Percentiles rank a stretch among this genome's conserved stretches.
Conservation (phyloP, 2,888 invertebrate species). For the Plebejus melissa region DNA sequence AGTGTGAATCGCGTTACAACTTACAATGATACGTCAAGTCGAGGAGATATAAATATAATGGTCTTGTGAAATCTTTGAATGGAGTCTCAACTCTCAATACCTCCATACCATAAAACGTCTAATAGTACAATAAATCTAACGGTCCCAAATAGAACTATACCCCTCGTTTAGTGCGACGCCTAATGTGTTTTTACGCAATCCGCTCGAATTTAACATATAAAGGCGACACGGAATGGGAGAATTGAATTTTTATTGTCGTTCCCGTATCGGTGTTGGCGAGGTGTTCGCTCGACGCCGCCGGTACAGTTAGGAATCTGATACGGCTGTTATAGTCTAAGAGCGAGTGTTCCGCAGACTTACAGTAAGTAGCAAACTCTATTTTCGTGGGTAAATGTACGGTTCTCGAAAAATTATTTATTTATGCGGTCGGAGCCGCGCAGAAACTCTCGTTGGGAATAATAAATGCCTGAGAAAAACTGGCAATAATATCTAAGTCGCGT, state of each 20-base stretch:
- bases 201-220: conserved; percentile 48
- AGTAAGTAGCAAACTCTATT: too few species aligned
- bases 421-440: too few species aligned
- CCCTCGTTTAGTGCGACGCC: conserved; percentile 51
- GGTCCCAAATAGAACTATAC: conserved; percentile 23
- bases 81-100: conserved; percentile 15
- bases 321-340: conserved; percentile 34
- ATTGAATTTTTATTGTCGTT: conserved; percentile 64
- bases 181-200: conserved; percentile 38
- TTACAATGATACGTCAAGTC: not conserved
- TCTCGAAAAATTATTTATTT: too few species aligned
- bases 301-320: conserved; percentile 70
- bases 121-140: conserved; percentile 25
- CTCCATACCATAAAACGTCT: conserved; percentile 4
- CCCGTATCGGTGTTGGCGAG: conserved; percentile 38
- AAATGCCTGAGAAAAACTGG: too few species aligned
- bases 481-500: too few species aligned
- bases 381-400: too few species aligned
- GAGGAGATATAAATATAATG: conserved; percentile 7
- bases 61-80: conserved; percentile 18
- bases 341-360: too few species aligned
- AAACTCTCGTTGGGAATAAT: too few species aligned
- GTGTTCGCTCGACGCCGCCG: conserved; percentile 36
- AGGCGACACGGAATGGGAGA: conserved; percentile 45
- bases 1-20: conserved; percentile 1